Evolutionary conservation across 2,113 vertebrate species (phyloP), one percentile per base, ranked within the genome.

Genomic region (Dinomys branickii): DNA sequence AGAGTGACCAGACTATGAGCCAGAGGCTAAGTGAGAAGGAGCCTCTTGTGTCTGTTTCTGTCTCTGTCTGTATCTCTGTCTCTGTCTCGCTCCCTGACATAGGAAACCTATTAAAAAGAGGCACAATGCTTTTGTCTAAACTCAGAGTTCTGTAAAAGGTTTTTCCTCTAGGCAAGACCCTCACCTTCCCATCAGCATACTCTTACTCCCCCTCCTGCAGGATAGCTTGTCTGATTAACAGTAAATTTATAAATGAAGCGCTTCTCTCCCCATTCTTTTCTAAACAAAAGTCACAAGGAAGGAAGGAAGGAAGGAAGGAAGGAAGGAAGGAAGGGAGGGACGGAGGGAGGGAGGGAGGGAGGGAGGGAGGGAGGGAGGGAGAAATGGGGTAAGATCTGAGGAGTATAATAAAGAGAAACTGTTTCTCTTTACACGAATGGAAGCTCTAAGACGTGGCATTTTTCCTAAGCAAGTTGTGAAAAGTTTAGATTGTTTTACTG

Each of bases 111-210:
- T 38, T 47, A 85, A 67, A 91, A 61, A 17, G 56, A 92, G 69
- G n/a, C 52, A 35, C 22, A 47, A 84, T 13, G 88, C 19, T 69
- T 85, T 85, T 71, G 17, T 77, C 58, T 88, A 54, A 94, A 30
- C 22, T 61, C 67, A 56, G 65, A 85, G 28, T 85, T 90, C 67
- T 93, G 84, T 41, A 92, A 94, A 77, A 89, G 24, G 12, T 33
- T 85, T 82, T 24, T 82, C 26, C 44, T 92, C 38, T 52, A 50
- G 73, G 65, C 85, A 85, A 77, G 61, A 85, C 3, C 59, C 56
- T 75, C 3, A 24, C 85, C 11, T 83, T 92, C 38, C 58, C 61
- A 58, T 4, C 77, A 33, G 35, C 54, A 5, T 96, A 17, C 28
- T 80, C 14, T 30, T 63, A 65, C 75, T 20, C 4, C 30, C 0